phyloP scores from a whole-genome alignment of 53 echinoderm and acorn worm genomes.

The Luidia sarsii region DNA sequence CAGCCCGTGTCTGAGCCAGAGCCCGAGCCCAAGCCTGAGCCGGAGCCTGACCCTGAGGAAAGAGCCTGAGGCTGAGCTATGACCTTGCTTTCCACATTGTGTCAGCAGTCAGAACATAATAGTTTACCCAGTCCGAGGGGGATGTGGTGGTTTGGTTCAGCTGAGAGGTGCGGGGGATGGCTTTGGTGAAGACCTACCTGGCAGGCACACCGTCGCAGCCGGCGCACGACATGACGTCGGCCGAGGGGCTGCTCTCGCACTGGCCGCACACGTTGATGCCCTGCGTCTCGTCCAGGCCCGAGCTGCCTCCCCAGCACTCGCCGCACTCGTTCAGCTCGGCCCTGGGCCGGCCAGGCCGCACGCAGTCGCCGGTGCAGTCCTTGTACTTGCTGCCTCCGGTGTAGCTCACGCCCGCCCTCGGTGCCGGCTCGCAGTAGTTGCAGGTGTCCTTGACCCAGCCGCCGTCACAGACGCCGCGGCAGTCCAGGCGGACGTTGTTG shows the following conservation, averaged over 20 bases:
- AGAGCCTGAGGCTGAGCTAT: no score
- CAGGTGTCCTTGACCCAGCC: slow-evolving; percentile 80
- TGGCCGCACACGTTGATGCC: slow-evolving; percentile 79
- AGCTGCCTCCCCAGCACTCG: slow-evolving; percentile 76
- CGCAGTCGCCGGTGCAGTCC: slow-evolving; percentile 74
- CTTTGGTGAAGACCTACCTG: no score
- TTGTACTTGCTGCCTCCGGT: slow-evolving; percentile 82
- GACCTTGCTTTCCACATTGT: no score
- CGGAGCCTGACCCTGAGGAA: no score
- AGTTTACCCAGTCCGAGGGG: no score
- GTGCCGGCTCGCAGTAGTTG: slow-evolving; percentile 71
- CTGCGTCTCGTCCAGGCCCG: slow-evolving; percentile 52
- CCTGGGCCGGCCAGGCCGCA: slow-evolving; percentile 64
- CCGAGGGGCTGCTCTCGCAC: slow-evolving; percentile 66
- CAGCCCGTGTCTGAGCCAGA: no score
- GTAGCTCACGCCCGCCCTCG: slow-evolving; percentile 21
- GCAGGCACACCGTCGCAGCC: slow-evolving; percentile 86
- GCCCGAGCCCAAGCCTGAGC: no score
- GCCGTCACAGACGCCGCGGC: slow-evolving; percentile 70
- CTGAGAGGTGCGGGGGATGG: no score
- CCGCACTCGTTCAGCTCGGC: slow-evolving; percentile 79
- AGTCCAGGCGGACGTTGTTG: slow-evolving; percentile 75
- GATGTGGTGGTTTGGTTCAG: no score
- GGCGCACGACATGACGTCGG: slow-evolving; percentile 67
- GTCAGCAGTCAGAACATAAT: no score